phyloP scores from a whole-genome alignment of 2,888 invertebrate species.

The Congeria kusceri region DNA sequence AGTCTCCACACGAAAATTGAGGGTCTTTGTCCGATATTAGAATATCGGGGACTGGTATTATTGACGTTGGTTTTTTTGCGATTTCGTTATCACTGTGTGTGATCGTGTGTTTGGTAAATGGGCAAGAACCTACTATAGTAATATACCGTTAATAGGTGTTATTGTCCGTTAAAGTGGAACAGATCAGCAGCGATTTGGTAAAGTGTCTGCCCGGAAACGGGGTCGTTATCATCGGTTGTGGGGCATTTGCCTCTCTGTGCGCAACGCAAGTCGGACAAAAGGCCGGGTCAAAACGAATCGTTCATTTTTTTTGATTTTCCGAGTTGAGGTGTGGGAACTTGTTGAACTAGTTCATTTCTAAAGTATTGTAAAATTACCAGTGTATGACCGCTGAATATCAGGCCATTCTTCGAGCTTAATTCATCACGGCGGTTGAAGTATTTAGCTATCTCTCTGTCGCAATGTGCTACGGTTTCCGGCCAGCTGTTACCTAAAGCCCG shows the following conservation, averaged over 20 bases:
- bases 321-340: constrained; percentile 29
- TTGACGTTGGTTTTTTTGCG: constrained; percentile 39
- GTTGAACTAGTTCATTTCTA: constrained; percentile 10
- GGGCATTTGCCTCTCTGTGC: constrained; percentile 22
- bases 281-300: neutral
- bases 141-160: constrained; percentile 50
- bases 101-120: constrained; percentile 30
- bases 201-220: constrained; percentile 59
- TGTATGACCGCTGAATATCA: constrained; percentile 33
- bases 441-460: constrained; percentile 9
- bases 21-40: constrained; percentile 51
- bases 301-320: constrained; percentile 14
- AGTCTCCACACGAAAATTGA: constrained; percentile 51
- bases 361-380: constrained; percentile 30
- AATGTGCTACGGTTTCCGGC: constrained; percentile 24
- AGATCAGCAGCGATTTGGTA: constrained; percentile 64
- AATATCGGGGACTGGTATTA: constrained; percentile 52
- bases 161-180: constrained; percentile 32
- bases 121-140: constrained; percentile 56
- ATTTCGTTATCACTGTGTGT: constrained; percentile 43
- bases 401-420: constrained; percentile 28
- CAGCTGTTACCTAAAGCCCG: constrained; percentile 39
- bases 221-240: constrained; percentile 42
- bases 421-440: constrained; percentile 36
- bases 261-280: constrained; percentile 44